phyloP scores from a whole-genome alignment of 2,888 invertebrate species.

The Lathronympha strigana region DNA sequence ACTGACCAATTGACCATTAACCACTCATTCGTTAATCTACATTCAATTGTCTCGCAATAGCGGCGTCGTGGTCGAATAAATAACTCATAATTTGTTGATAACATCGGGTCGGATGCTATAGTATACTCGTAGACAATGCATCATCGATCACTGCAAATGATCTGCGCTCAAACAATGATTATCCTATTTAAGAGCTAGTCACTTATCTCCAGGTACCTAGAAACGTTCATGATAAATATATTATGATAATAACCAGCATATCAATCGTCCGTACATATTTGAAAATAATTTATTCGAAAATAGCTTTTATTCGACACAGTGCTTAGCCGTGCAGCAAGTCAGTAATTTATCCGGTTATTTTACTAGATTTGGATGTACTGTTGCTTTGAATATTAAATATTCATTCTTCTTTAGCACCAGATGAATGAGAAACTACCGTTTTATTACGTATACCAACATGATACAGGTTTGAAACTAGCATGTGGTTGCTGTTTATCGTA shows the following conservation, averaged over 20 bases:
- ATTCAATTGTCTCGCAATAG: constrained; percentile 1
- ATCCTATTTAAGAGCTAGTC: constrained; percentile 20
- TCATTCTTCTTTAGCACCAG: too few relatives aligned
- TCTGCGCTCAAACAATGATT: constrained; percentile 30
- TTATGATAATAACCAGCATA: not conserved
- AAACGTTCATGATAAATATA: constrained; percentile 11
- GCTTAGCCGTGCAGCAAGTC: too few relatives aligned
- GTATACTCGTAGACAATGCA: constrained; percentile 27
- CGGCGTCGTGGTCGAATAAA: constrained; percentile 20
- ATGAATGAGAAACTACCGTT: not conserved
- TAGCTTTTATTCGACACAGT: too few relatives aligned
- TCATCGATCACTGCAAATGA: constrained; percentile 25
- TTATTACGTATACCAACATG: not conserved
- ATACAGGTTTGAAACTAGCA: too few relatives aligned
- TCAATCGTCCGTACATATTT: not conserved
- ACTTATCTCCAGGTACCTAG: constrained; percentile 25
- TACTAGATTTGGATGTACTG: not conserved
- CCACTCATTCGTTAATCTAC: not conserved
- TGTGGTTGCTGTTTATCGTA: not conserved
- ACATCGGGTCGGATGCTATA: not conserved
- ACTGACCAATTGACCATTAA: not conserved
- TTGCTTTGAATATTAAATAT: not conserved
- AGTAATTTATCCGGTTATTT: too few relatives aligned
- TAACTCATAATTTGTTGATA: constrained; percentile 21
- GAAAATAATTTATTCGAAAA: too few relatives aligned